phyloP scores from a whole-genome alignment of 2,888 invertebrate genomes.

The Sarcophaga caerulescens region DNA sequence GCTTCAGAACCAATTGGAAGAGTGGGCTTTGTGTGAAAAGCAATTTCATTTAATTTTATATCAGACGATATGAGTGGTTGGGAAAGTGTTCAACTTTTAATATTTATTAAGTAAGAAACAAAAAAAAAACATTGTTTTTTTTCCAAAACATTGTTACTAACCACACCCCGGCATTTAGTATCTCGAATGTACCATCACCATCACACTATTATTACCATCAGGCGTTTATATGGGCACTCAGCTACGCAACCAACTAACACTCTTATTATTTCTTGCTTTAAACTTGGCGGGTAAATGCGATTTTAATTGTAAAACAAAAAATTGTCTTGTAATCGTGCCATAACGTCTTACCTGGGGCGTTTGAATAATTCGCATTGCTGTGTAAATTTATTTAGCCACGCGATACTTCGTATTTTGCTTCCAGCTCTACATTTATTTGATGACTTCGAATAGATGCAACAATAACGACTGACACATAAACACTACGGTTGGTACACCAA shows the following conservation, averaged over 20 bases:
- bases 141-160: slow-evolving; percentile 54
- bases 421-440: slow-evolving; percentile 24
- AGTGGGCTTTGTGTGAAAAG: slow-evolving; percentile 30
- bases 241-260: slow-evolving; percentile 13
- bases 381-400: slow-evolving; percentile 53
- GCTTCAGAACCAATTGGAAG: slow-evolving; percentile 1
- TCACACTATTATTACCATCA: background rate
- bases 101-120: slow-evolving; percentile 48
- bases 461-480: slow-evolving; percentile 15
- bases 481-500: background rate
- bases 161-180: slow-evolving; percentile 57
- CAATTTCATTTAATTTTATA: slow-evolving; percentile 56
- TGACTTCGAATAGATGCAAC: slow-evolving; percentile 5
- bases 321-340: slow-evolving; percentile 47
- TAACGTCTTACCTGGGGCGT: slow-evolving; percentile 50
- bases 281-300: slow-evolving; percentile 54
- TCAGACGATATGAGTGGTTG: slow-evolving; percentile 34
- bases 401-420: slow-evolving; percentile 34
- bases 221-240: background rate
- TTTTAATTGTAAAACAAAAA: slow-evolving; percentile 66
- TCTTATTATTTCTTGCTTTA: slow-evolving; percentile 3
- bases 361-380: slow-evolving; percentile 33
- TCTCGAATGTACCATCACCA: slow-evolving; percentile 45
- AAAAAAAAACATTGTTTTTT: slow-evolving; percentile 9
- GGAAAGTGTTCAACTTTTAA: slow-evolving; percentile 51